Conservation (phyloP, 2,113 vertebrate species). For the Amphiprion ocellaris region DNA sequence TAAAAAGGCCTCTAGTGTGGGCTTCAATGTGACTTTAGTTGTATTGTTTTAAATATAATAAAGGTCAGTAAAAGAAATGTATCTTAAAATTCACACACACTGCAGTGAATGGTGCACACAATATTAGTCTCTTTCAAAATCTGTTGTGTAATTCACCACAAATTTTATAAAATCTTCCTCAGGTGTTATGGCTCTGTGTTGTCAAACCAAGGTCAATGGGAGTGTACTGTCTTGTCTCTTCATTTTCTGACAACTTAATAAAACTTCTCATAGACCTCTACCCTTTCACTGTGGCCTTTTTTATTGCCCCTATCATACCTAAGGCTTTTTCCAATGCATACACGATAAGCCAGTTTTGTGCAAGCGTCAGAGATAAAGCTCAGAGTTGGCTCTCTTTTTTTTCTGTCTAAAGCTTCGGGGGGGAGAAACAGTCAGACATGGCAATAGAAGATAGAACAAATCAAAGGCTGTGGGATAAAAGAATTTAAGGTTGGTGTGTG, state of each 20-base stretch:
- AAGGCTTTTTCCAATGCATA: constrained; percentile 64
- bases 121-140: neutral
- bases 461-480: constrained; percentile 43
- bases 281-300: constrained; percentile 38
- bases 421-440: constrained; percentile 54
- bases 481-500: constrained; percentile 2
- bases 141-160: neutral
- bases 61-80: constrained; percentile 20
- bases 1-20: neutral
- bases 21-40: neutral
- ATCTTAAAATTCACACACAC: neutral
- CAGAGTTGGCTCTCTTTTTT: neutral
- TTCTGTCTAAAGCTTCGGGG: constrained; percentile 41
- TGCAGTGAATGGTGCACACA: neutral
- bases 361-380: constrained; percentile 55
- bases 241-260: constrained; percentile 74
- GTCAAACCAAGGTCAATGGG: constrained; percentile 60
- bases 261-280: constrained; percentile 56
- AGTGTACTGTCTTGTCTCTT: constrained; percentile 37
- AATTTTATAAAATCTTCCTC: constrained; percentile 8
- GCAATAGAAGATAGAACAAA: constrained; percentile 43
- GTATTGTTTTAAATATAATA: constrained; percentile 16
- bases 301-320: constrained; percentile 64
- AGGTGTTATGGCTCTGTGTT: constrained; percentile 27
- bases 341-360: constrained; percentile 63